Base-by-base conservation (phyloP, 2,888 invertebrate genomes). In the Steinernema carpocapsae region DNA sequence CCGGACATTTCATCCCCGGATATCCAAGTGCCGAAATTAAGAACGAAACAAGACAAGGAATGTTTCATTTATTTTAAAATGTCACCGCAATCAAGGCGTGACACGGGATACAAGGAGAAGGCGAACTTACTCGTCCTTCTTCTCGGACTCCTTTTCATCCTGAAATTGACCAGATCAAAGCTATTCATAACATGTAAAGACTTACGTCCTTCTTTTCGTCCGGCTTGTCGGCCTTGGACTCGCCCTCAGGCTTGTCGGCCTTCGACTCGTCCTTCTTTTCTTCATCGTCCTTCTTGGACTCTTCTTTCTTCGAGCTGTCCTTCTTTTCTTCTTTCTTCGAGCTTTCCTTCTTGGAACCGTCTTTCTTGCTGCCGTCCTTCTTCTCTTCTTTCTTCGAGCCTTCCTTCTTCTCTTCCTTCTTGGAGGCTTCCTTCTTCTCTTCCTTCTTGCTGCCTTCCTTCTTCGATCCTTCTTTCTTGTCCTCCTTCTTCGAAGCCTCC, bases 161-260 rank as follows among this genome's bases (percentile, higher is more conserved):
- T 52, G 24, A 52, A 52, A 22, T 10, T 2, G 24, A 22, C 3
- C 12, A 22, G 3, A 52, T 10, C 22, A 24, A 52, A 22, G 3
- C 2, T 22, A 22, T n/a, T 1, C 1, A 22, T n/a, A 7, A 3
- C 6, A 48, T 19, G 17, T 48, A 48, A 48, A 3, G 3, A 4
- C 48, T 7, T n/a, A 48, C 56, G 4, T 56, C 56, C 14, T 56
- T 56, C 56, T 56, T 56, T 3, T 56, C 56, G 56, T 64, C 64
- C 7, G 64, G 64, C 19, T 64, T 64, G 64, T 64, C 64, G 26
- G 26, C 32, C 64, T 64, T 64, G 10, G 64, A 64, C 37, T 37
- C 64, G 32, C 29, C 64, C 32, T 26, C 29, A 17, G 7, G 17
- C 10, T 22, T 17, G 14, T 64, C 64, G 2, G 14, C 7, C 48